phyloP scores from a whole-genome alignment of 2,888 invertebrate genomes.

The Arctia plantaginis region DNA sequence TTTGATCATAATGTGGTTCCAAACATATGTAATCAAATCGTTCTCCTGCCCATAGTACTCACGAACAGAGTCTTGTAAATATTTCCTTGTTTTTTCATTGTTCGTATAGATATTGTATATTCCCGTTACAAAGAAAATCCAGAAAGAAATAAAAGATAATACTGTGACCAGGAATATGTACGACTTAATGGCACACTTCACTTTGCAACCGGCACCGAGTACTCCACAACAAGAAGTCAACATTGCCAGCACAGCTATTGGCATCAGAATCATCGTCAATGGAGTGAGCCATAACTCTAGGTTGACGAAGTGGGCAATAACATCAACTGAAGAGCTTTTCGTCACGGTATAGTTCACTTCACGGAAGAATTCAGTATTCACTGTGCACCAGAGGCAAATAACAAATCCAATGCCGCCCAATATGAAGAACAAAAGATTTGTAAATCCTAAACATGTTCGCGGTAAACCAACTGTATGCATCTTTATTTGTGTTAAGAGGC shows the following conservation, averaged over 20 bases:
- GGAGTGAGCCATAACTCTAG: slow-evolving; percentile 74
- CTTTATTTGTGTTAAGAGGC: slow-evolving; percentile 30
- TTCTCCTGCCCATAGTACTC: slow-evolving; percentile 72
- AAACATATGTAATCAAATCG: slow-evolving; percentile 70
- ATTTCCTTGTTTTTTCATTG: slow-evolving; percentile 61
- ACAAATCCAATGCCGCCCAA: slow-evolving; percentile 62
- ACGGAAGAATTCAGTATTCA: slow-evolving; percentile 75
- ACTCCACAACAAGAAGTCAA: slow-evolving; percentile 79
- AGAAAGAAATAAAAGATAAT: slow-evolving; percentile 63
- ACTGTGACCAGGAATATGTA: slow-evolving; percentile 74
- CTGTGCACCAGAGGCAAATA: slow-evolving; percentile 75
- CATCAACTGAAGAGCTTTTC: slow-evolving; percentile 65
- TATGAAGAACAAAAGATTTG: slow-evolving; percentile 72
- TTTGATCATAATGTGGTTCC: slow-evolving; percentile 74
- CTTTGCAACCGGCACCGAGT: slow-evolving; percentile 74
- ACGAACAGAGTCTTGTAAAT: slow-evolving; percentile 60
- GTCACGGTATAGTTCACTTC: slow-evolving; percentile 79
- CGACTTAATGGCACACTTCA: slow-evolving; percentile 76
- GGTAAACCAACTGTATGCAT: slow-evolving; percentile 78
- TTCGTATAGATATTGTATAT: slow-evolving; percentile 74
- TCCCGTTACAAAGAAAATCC: slow-evolving; percentile 73
- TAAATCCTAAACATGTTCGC: slow-evolving; percentile 78
- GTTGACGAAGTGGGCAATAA: slow-evolving; percentile 71
- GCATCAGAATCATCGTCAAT: slow-evolving; percentile 69
- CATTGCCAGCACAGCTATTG: slow-evolving; percentile 65